Evolutionary conservation across 2,797 vertebrate species (phyloP).

Genomic region (Echiichthys vipera): DNA sequence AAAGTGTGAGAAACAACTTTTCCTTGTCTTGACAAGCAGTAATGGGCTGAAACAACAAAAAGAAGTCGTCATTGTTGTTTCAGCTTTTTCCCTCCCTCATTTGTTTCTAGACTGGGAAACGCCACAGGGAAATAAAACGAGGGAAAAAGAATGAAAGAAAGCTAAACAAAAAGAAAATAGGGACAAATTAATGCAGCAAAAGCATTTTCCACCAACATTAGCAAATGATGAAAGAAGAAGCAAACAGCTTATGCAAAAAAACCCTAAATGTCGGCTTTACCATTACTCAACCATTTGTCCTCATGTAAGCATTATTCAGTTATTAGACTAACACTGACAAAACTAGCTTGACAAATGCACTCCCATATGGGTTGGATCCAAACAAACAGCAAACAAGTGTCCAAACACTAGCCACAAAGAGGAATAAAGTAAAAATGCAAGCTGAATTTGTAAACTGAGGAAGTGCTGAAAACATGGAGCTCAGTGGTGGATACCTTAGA

Average conservation of each 20-base stretch:
- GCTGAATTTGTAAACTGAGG: slow-evolving; percentile 12
- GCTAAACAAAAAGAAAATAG: slow-evolving; percentile 30
- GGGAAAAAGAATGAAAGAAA: slow-evolving; percentile 27
- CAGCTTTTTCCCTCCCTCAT: slow-evolving; percentile 25
- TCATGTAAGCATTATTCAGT: slow-evolving; percentile 6
- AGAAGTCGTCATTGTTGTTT: slow-evolving; percentile 61
- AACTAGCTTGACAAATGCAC: slow-evolving; percentile 3
- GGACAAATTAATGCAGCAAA: slow-evolving; percentile 25
- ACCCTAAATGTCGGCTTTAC: neutral
- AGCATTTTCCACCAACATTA: slow-evolving; percentile 51
- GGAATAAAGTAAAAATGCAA: slow-evolving; percentile 15
- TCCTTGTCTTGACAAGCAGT: slow-evolving; percentile 53
- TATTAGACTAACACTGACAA: slow-evolving; percentile 1
- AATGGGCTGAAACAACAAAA: slow-evolving; percentile 62
- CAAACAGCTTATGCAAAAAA: neutral
- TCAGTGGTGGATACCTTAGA: slow-evolving; percentile 26
- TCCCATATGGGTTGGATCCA: slow-evolving; percentile 46
- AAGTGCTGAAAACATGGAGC: slow-evolving; percentile 14
- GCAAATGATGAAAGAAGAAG: slow-evolving; percentile 15
- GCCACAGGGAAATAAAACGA: slow-evolving; percentile 35
- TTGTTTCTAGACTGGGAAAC: slow-evolving; percentile 36
- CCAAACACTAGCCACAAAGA: slow-evolving; percentile 36
- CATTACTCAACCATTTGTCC: slow-evolving; percentile 6
- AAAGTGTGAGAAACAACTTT: slow-evolving; percentile 56
- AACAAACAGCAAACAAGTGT: slow-evolving; percentile 43